Percentiles rank a stretch among this genome's conserved stretches.
Conservation (phyloP, 64 coral and sea anemone species). For the Dendronephthya gigantea region DNA sequence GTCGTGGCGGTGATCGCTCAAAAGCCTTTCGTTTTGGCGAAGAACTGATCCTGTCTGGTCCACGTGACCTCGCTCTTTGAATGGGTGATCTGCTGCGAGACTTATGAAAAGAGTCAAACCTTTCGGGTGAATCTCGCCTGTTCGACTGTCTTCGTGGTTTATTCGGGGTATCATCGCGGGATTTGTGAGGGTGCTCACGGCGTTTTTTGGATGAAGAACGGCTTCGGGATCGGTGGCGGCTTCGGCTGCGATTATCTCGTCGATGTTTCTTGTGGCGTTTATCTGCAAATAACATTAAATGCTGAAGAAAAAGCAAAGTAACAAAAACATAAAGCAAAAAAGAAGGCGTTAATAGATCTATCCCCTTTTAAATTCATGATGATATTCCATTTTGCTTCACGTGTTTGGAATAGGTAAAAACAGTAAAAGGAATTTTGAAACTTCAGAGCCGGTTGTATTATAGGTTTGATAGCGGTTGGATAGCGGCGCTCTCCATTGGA, state of each 20-base stretch:
- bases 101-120: neutral
- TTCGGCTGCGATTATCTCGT: neutral
- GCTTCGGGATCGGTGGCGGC: neutral
- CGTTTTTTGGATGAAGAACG: neutral
- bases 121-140: neutral
- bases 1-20: neutral
- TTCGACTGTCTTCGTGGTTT: neutral
- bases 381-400: too few species aligned
- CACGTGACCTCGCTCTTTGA: neutral
- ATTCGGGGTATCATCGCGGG: neutral
- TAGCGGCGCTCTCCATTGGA: too few species aligned
- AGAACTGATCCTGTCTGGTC: neutral
- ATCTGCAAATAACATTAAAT: neutral
- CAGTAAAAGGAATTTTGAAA: too few species aligned
- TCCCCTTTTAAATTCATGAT: too few species aligned
- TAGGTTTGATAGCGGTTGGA: too few species aligned
- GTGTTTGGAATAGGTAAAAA: too few species aligned
- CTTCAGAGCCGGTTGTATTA: too few species aligned
- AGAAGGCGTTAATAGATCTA: too few species aligned
- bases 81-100: neutral
- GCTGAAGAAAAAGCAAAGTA: too few species aligned
- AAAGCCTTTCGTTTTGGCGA: neutral
- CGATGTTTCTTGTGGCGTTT: neutral
- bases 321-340: too few species aligned
- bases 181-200: neutral